These are phyloP conservation scores for Lutraria rhynchaena DNA, from an alignment of 1,140 invertebrate genomes.

Conservation along the genomic window DNA sequence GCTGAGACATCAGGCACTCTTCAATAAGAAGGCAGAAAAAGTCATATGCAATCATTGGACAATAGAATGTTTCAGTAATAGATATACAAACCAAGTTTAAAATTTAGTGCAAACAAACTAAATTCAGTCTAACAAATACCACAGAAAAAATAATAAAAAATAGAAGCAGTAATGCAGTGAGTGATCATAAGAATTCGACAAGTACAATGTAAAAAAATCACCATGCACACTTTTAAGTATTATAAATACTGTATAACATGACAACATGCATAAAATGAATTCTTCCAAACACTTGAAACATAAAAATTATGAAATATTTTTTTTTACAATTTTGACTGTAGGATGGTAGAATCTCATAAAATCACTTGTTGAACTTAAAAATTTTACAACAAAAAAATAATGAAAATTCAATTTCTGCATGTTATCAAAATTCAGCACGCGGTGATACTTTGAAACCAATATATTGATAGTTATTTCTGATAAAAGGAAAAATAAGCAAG, in stretches of 20 bases:
- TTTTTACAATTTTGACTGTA: too few relatives aligned
- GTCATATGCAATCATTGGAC: too few relatives aligned
- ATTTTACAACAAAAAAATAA: too few relatives aligned
- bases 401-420: slow-evolving; percentile 24
- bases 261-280: slow-evolving; percentile 17
- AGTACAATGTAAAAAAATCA: slow-evolving; percentile 28
- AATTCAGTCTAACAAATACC: slow-evolving; percentile 30
- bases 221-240: slow-evolving; percentile 41
- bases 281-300: too few relatives aligned
- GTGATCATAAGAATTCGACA: slow-evolving; percentile 28
- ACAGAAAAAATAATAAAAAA: slow-evolving; percentile 30
- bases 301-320: too few relatives aligned
- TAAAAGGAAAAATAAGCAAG: slow-evolving; percentile 37
- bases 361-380: too few relatives aligned
- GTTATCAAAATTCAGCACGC: slow-evolving; percentile 6
- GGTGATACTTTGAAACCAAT: slow-evolving; percentile 21
- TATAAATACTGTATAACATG: slow-evolving; percentile 25
- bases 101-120: slow-evolving; percentile 48
- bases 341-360: too few relatives aligned
- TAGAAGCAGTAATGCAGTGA: slow-evolving; percentile 34
- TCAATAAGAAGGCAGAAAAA: too few relatives aligned
- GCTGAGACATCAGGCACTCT: too few relatives aligned
- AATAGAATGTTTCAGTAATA: too few relatives aligned
- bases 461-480: slow-evolving; percentile 29
- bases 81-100: neutral